phyloP scores from a whole-genome alignment of 2,888 invertebrate species.

The Protophormia terraenovae region DNA sequence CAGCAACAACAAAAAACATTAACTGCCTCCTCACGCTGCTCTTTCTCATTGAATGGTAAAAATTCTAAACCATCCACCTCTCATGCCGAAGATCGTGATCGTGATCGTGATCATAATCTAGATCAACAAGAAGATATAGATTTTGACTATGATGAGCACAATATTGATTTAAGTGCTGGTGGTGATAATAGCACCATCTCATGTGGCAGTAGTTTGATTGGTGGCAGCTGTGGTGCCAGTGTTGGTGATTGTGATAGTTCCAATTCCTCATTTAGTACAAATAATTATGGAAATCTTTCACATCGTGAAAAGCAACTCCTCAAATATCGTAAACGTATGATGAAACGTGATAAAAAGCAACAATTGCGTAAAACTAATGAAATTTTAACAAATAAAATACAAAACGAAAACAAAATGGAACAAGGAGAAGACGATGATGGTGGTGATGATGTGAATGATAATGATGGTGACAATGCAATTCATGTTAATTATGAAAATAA shows the following conservation, averaged over 20 bases:
- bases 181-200: conserved; percentile 49
- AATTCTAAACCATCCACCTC: background rate
- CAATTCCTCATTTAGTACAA: conserved; percentile 70
- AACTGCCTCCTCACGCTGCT: conserved; percentile 36
- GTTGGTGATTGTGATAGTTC: conserved; percentile 64
- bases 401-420: conserved; percentile 71
- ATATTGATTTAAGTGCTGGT: conserved; percentile 47
- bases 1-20: conserved; percentile 38
- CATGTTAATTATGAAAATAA: too few species aligned
- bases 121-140: background rate
- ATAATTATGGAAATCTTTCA: conserved; percentile 70
- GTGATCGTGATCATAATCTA: background rate
- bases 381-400: background rate
- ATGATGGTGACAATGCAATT: too few species aligned
- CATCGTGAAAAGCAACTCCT: conserved; percentile 80
- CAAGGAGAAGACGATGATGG: conserved; percentile 71
- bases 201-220: conserved; percentile 51
- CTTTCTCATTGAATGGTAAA: conserved; percentile 1
- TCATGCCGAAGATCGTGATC: background rate
- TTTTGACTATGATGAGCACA: conserved; percentile 45
- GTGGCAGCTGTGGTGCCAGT: conserved; percentile 54
- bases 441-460: background rate
- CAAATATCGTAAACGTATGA: conserved; percentile 81
- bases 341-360: conserved; percentile 79
- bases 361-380: conserved; percentile 65